A percentile compares a stretch with the other conserved stretches of the same genome.
Evolutionary conservation across 2,113 vertebrate genomes (phyloP).

Genomic region (Dicaeum eximium): DNA sequence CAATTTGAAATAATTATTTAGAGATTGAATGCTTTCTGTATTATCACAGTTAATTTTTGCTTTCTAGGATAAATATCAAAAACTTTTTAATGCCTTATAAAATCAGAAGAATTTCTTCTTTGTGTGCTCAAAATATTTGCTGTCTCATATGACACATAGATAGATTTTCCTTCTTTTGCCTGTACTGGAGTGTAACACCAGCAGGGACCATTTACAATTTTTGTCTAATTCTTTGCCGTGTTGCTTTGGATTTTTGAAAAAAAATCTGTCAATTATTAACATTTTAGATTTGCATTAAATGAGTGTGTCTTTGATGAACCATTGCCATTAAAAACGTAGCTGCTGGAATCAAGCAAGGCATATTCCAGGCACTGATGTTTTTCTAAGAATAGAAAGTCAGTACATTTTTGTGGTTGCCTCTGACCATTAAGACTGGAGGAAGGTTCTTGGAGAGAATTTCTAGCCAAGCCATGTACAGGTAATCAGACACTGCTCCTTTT

Average conservation of each 20-base stretch:
- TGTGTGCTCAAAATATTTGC: background rate
- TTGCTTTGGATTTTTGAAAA: background rate
- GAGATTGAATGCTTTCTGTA: background rate
- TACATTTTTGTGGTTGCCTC: slow-evolving; percentile 98
- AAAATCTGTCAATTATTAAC: background rate
- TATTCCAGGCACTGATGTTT: background rate
- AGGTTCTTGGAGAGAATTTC: slow-evolving; percentile 92
- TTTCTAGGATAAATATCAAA: background rate
- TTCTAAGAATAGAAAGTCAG: slow-evolving; percentile 95
- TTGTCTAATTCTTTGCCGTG: background rate
- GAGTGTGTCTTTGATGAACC: background rate
- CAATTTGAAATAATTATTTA: background rate
- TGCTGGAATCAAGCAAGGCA: background rate
- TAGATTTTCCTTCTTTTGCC: background rate
- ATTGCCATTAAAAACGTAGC: background rate
- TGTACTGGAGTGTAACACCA: background rate
- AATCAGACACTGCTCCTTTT: slow-evolving; percentile 89
- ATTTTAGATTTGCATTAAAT: background rate
- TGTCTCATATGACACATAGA: background rate
- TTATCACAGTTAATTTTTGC: background rate
- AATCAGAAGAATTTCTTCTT: background rate
- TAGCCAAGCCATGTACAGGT: slow-evolving; percentile 96
- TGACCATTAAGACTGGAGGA: slow-evolving; percentile 88
- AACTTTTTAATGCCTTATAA: background rate
- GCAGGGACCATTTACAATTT: background rate